phyloP scores from a whole-genome alignment of 2,888 invertebrate species.

The Drosophila prostipennis region DNA sequence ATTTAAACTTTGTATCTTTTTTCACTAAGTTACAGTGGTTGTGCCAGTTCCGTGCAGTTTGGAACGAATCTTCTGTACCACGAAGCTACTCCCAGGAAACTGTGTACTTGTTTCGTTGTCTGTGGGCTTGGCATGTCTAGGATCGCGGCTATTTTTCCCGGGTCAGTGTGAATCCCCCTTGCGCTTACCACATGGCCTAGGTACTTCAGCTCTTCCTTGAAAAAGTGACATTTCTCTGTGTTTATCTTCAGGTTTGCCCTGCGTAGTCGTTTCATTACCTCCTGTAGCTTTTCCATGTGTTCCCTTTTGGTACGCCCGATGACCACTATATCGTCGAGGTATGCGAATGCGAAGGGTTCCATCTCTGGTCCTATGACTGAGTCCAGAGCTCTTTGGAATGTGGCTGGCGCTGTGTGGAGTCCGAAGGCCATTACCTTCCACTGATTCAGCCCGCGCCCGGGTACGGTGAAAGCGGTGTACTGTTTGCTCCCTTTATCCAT shows the following conservation, averaged over 20 bases:
- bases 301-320: no score
- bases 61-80: no score
- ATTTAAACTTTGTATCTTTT: no score
- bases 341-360: no score
- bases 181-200: not conserved
- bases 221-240: not conserved
- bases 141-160: no score
- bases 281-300: not conserved
- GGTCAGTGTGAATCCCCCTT: not conserved
- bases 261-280: not conserved
- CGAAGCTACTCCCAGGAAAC: no score
- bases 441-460: not conserved
- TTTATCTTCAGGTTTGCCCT: not conserved
- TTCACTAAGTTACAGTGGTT: no score
- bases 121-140: no score
- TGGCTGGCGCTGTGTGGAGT: not conserved
- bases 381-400: no score
- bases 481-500: not conserved
- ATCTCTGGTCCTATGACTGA: no score
- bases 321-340: not conserved
- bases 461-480: not conserved
- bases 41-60: no score
- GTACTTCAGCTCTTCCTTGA: not conserved
- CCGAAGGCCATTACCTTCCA: not conserved
- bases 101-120: no score